Evolutionary conservation across 2,888 invertebrate species (phyloP), one percentile per base, ranked within the genome.

Genomic region (Diaperis boleti): DNA sequence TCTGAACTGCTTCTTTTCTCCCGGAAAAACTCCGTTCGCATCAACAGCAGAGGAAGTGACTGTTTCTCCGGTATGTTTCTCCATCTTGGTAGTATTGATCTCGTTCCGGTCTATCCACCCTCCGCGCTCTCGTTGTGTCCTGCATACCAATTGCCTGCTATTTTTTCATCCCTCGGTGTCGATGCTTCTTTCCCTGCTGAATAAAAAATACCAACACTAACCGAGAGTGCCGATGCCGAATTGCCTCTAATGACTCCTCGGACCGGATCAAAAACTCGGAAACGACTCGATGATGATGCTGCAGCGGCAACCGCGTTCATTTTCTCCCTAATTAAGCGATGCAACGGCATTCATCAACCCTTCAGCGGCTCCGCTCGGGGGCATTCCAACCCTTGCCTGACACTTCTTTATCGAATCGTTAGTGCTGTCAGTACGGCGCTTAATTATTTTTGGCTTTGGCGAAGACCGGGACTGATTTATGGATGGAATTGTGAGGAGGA

Each of bases 91-190:
- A 75, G 81, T 81, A 81, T 82, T 81, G 81, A 81, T 81, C 81
- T 77, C 77, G 80, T 79, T 83, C 82, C 81, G 81, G 82, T 82
- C 81, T 82, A 82, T 79, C 81, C 79, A 72, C 73, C 76, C 72
- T 74, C 72, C 75, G 66, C 71, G 77, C 73, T 76, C 78, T 83
- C 83, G 84, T 84, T 84, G 85, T 85, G 85, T 83, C 84, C 85
- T 85, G 85, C 85, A 85, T 85, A 85, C 85, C 85, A 85, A 85
- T 85, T 85, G 84, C 83, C 82, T 83, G 82, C 83, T 77, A 83
- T 83, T 84, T 84, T 84, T 83, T 84, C 76, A 79, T 76, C 76
- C 79, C 76, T 82, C 66, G 56, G 49, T 73, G 70, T 67, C 73
- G 72, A 70, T 68, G 71, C 76, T 72, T 74, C 76, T 73, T 72